phyloP scores from a whole-genome alignment of 2,888 invertebrate species.

The Platypus cylindrus region DNA sequence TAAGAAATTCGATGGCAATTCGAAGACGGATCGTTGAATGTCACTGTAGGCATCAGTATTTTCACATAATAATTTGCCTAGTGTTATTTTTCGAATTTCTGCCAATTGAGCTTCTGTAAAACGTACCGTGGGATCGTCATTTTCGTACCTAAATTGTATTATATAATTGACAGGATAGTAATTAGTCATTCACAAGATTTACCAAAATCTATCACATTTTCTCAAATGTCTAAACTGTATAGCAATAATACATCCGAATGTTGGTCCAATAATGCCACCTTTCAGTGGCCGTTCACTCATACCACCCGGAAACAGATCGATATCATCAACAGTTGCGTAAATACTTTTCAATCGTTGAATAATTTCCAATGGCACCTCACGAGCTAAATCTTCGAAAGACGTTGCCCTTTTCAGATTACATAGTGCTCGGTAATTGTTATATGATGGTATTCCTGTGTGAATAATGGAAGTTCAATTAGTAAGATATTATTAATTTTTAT shows the following conservation, averaged over 20 bases:
- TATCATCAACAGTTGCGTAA: conserved; percentile 85
- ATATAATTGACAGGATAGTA: background rate
- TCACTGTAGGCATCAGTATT: conserved; percentile 76
- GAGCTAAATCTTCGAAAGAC: conserved; percentile 73
- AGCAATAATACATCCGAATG: conserved; percentile 88
- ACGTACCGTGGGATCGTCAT: conserved; percentile 60
- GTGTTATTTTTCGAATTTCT: conserved; percentile 74
- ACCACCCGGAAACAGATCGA: conserved; percentile 91
- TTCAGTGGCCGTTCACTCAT: conserved; percentile 80
- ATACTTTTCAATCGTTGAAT: conserved; percentile 66
- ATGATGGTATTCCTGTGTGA: conserved; percentile 51
- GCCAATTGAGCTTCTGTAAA: conserved; percentile 79
- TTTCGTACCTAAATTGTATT: conserved; percentile 70
- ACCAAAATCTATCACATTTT: conserved; percentile 92
- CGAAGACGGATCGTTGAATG: conserved; percentile 82
- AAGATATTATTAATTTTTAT: too few species aligned
- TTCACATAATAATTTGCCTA: conserved; percentile 78
- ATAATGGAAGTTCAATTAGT: too few species aligned
- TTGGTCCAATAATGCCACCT: conserved; percentile 88
- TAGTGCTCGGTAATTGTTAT: conserved; percentile 80
- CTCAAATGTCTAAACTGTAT: conserved; percentile 83
- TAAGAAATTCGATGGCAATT: conserved; percentile 81
- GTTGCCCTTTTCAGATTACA: conserved; percentile 79
- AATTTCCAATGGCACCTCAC: conserved; percentile 77
- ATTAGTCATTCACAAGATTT: conserved; percentile 20